Evolutionary conservation across 2,888 invertebrate species (phyloP).

Genomic region (Phrixothrix hirtus): DNA sequence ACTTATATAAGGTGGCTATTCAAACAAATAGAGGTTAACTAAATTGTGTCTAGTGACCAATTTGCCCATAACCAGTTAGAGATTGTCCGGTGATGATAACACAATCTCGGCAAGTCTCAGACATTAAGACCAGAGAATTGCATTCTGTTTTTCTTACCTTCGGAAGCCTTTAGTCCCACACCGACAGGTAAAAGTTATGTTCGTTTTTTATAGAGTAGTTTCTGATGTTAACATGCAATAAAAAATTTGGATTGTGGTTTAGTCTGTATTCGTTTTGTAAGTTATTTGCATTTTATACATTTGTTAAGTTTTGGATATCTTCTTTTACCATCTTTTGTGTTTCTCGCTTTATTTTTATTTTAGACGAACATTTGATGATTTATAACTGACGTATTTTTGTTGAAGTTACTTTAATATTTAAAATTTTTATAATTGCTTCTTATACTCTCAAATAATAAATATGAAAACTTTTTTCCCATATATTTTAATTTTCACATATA

Average conservation of each 20-base stretch:
- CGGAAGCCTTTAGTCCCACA: constrained; percentile 46
- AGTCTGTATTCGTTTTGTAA: constrained; percentile 44
- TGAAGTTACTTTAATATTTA: no score
- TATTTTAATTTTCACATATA: no score
- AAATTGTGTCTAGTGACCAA: constrained; percentile 29
- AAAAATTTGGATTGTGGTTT: constrained; percentile 48
- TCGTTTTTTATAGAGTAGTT: constrained; percentile 50
- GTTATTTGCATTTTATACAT: constrained; percentile 53
- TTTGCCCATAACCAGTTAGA: constrained; percentile 37
- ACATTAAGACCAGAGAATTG: constrained; percentile 47
- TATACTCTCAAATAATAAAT: no score
- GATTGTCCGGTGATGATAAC: constrained; percentile 54
- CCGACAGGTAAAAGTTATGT: constrained; percentile 50
- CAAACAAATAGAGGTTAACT: constrained; percentile 13
- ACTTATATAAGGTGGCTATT: constrained; percentile 12
- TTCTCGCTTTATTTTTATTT: constrained; percentile 22
- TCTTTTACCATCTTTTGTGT: constrained; percentile 37
- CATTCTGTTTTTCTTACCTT: constrained; percentile 48
- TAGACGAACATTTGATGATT: constrained; percentile 13
- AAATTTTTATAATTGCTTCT: no score
- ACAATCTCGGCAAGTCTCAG: constrained; percentile 49
- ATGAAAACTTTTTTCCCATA: no score
- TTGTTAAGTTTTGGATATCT: constrained; percentile 46
- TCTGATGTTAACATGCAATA: constrained; percentile 54
- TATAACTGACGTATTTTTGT: no score